phyloP scores from a whole-genome alignment of 2,113 vertebrate genomes.

The Rhizomys pruinosus region DNA sequence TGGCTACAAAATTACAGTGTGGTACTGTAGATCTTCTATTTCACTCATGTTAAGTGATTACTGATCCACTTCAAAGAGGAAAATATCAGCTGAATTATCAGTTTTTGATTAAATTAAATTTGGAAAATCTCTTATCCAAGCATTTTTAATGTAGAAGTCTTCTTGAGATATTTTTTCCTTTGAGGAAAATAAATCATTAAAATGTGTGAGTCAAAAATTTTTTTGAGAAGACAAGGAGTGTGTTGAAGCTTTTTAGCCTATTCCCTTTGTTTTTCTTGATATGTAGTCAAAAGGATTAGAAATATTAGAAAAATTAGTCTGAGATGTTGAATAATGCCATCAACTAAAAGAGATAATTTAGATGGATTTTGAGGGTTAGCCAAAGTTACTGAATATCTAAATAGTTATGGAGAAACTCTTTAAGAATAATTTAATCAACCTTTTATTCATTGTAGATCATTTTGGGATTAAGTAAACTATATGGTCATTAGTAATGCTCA shows the following conservation, averaged over 20 bases:
- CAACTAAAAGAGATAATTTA: background rate
- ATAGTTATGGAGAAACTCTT: background rate
- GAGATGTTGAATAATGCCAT: background rate
- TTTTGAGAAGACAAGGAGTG: background rate
- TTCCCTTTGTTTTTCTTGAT: background rate
- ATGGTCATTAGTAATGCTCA: background rate
- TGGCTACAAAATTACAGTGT: no score
- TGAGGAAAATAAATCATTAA: constrained; percentile 30
- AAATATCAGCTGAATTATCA: background rate
- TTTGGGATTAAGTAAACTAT: background rate
- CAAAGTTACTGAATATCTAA: background rate
- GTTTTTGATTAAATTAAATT: constrained; percentile 24
- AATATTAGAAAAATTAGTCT: background rate
- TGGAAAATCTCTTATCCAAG: background rate
- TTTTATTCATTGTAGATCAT: background rate
- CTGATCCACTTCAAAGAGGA: background rate
- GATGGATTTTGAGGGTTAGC: background rate
- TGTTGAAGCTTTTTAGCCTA: background rate
- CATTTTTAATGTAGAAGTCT: background rate
- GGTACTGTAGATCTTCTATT: background rate
- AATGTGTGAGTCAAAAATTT: background rate
- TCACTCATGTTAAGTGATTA: background rate
- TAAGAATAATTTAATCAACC: background rate
- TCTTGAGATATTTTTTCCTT: constrained; percentile 5
- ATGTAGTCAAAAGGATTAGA: background rate